Evolutionary conservation across 2,888 invertebrate species (phyloP).

Genomic region (Hypolimnas misippus): DNA sequence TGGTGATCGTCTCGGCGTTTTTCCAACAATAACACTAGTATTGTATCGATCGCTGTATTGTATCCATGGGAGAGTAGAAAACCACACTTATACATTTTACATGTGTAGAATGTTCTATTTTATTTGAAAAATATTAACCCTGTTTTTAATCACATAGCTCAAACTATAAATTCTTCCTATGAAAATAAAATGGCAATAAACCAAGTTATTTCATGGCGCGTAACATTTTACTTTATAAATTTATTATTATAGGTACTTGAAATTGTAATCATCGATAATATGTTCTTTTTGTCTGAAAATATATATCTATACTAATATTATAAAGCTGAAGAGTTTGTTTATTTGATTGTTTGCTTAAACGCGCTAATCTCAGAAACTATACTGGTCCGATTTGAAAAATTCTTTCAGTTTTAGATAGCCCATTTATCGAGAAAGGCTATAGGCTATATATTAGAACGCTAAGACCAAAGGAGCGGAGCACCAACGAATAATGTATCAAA

Average conservation of each 20-base stretch:
- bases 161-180: conserved; percentile 11
- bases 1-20: conserved; percentile 47
- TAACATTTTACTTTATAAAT: neutral
- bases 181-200: conserved; percentile 9
- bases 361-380: too few species aligned
- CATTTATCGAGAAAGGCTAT: too few species aligned
- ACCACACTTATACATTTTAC: conserved; percentile 21
- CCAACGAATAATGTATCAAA: too few species aligned
- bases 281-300: too few species aligned
- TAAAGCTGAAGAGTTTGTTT: too few species aligned
- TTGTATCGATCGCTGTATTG: conserved; percentile 42
- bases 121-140: conserved; percentile 5
- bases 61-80: conserved; percentile 35
- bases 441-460: too few species aligned
- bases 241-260: neutral
- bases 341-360: too few species aligned
- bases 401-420: too few species aligned
- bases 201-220: neutral
- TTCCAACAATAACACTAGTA: conserved; percentile 49
- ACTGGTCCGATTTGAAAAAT: too few species aligned
- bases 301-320: too few species aligned
- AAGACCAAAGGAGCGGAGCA: too few species aligned
- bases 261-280: neutral
- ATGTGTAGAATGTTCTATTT: conserved; percentile 14
- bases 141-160: conserved; percentile 21